Evolutionary conservation across 2,888 invertebrate species (phyloP).

Genomic region (Apamea monoglypha): DNA sequence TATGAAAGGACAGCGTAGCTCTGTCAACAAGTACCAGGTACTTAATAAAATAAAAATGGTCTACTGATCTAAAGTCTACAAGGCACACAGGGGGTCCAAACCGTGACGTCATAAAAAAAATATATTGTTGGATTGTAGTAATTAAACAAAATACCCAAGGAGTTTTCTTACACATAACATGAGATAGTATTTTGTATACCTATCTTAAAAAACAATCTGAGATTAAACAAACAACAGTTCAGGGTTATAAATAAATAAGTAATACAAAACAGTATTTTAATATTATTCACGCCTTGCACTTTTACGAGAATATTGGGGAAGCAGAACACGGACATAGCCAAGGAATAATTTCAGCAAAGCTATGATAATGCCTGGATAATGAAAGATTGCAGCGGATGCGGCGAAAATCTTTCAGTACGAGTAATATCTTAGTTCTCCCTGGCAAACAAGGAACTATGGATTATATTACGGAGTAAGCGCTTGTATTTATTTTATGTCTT

Average conservation of each 20-base stretch:
- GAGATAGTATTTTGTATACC: neutral
- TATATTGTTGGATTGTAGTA: too few relatives aligned
- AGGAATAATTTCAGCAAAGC: conserved; percentile 48
- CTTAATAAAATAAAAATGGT: too few relatives aligned
- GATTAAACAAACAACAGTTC: neutral
- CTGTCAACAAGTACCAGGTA: too few relatives aligned
- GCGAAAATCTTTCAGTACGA: conserved; percentile 16
- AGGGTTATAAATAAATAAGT: neutral
- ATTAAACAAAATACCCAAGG: too few relatives aligned
- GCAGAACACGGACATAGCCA: conserved; percentile 2
- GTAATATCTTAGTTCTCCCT: conserved; percentile 35
- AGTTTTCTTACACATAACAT: neutral
- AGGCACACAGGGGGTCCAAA: too few relatives aligned
- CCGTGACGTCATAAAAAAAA: too few relatives aligned
- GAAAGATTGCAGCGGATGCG: conserved; percentile 40
- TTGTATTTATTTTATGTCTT: neutral
- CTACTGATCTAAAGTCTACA: too few relatives aligned
- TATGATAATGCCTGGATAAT: conserved; percentile 46
- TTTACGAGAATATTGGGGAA: conserved; percentile 13
- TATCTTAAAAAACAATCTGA: neutral
- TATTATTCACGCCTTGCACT: conserved; percentile 6
- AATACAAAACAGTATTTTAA: neutral
- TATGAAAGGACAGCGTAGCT: too few relatives aligned
- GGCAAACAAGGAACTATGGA: conserved; percentile 23
- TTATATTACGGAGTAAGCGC: neutral